A percentile compares a stretch with the other conserved stretches of the same genome.
Conservation (phyloP, 2,113 vertebrate genomes). For the Tachuris rubrigastra region DNA sequence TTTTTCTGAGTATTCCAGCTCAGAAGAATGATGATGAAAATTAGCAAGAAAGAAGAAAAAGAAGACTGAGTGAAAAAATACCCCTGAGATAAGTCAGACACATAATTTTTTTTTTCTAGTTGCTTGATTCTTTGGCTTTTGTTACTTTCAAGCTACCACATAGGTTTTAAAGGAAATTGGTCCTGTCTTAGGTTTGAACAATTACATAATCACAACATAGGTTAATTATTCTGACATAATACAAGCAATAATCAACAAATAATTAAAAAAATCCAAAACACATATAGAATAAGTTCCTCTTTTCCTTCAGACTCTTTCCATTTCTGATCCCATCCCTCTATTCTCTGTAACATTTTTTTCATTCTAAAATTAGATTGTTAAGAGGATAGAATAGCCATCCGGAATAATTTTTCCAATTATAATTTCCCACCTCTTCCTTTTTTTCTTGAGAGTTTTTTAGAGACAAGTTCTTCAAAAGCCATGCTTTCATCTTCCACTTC, state of each 20-base stretch:
- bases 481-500: slow-evolving; percentile 71
- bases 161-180: not conserved
- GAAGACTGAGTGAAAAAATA: not conserved
- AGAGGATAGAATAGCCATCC: not conserved
- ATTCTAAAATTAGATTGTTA: not conserved
- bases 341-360: not conserved
- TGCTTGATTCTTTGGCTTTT: slow-evolving; percentile 13
- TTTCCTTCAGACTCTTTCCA: not conserved
- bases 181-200: not conserved
- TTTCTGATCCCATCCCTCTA: not conserved
- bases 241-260: not conserved
- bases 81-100: slow-evolving; percentile 28
- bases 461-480: slow-evolving; percentile 73
- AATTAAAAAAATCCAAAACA: not conserved
- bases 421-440: slow-evolving; percentile 45
- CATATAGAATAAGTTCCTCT: not conserved
- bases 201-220: not conserved
- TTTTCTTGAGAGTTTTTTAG: slow-evolving; percentile 51
- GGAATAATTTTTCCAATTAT: not conserved
- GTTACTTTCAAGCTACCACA: not conserved
- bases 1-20: not conserved
- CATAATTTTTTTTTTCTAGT: not conserved
- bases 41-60: not conserved
- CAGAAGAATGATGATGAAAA: not conserved
- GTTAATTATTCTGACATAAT: not conserved